These are phyloP conservation scores for Colossoma macropomum DNA, from an alignment of 2,113 vertebrate genomes.

Conservation along the genomic window DNA sequence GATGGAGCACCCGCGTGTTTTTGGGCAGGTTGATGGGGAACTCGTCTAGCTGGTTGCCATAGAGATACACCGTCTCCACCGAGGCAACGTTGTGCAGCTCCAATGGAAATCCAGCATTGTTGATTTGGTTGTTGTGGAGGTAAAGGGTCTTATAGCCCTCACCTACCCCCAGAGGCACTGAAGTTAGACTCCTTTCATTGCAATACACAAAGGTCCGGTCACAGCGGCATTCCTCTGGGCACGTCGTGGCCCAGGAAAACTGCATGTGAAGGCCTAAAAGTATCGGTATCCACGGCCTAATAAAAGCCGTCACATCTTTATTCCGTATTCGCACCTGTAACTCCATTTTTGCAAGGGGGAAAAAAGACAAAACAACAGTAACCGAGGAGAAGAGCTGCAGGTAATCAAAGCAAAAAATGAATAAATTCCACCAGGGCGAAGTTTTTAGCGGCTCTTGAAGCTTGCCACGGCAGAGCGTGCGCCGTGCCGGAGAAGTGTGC, in stretches of 20 bases:
- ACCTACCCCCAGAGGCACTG: slow-evolving; percentile 94
- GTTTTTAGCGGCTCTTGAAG: slow-evolving; percentile 62
- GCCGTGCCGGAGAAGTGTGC: slow-evolving; percentile 54
- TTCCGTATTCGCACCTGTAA: slow-evolving; percentile 82
- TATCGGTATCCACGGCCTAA: slow-evolving; percentile 87
- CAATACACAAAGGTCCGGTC: slow-evolving; percentile 94
- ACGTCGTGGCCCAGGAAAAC: slow-evolving; percentile 81
- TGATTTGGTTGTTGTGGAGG: slow-evolving; percentile 98
- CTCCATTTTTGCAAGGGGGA: slow-evolving; percentile 84
- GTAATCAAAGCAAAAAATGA: slow-evolving; percentile 57
- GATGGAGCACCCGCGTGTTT: slow-evolving; percentile 88
- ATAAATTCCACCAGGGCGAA: slow-evolving; percentile 61
- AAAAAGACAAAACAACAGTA: slow-evolving; percentile 23
- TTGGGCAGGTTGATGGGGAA: slow-evolving; percentile 93
- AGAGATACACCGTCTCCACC: slow-evolving; percentile 92
- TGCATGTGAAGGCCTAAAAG: slow-evolving; percentile 87
- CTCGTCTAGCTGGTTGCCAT: slow-evolving; percentile 92
- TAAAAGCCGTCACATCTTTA: slow-evolving; percentile 80
- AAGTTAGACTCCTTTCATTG: slow-evolving; percentile 94
- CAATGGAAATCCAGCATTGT: slow-evolving; percentile 92
- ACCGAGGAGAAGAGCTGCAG: slow-evolving; percentile 34
- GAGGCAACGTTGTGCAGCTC: slow-evolving; percentile 89
- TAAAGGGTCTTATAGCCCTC: slow-evolving; percentile 94
- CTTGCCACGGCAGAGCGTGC: slow-evolving; percentile 43
- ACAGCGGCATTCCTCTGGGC: slow-evolving; percentile 91